phyloP scores from a whole-genome alignment of 1,140 invertebrate species.

The Zophobas atratus region DNA sequence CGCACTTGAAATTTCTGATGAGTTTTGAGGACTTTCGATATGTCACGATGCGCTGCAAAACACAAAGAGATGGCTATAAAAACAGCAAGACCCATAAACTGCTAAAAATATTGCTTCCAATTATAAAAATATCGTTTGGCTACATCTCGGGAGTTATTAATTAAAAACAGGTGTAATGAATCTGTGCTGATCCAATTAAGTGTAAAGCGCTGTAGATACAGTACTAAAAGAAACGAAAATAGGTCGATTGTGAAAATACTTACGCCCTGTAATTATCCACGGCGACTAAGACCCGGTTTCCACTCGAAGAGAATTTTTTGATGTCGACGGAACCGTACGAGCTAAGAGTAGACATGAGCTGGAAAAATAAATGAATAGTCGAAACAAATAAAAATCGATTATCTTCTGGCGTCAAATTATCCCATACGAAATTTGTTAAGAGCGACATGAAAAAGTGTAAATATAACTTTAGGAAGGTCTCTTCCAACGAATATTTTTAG shows the following conservation, averaged over 20 bases:
- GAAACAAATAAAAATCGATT: slow-evolving; percentile 29
- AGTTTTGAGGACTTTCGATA: slow-evolving; percentile 69
- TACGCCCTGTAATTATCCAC: slow-evolving; percentile 68
- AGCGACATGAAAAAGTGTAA: slow-evolving; percentile 50
- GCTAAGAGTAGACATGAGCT: slow-evolving; percentile 68
- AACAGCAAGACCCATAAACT: slow-evolving; percentile 2
- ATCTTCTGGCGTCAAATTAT: background rate
- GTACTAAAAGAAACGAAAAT: background rate
- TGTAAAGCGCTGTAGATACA: background rate
- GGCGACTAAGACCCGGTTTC: slow-evolving; percentile 65
- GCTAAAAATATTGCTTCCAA: slow-evolving; percentile 40
- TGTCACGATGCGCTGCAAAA: slow-evolving; percentile 70
- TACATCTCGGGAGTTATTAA: slow-evolving; percentile 46
- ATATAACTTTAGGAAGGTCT: slow-evolving; percentile 53
- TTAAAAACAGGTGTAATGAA: slow-evolving; percentile 51
- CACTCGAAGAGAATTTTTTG: slow-evolving; percentile 62
- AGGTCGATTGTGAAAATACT: slow-evolving; percentile 54
- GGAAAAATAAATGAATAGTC: slow-evolving; percentile 53
- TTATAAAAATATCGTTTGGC: slow-evolving; percentile 48
- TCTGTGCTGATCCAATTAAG: slow-evolving; percentile 14
- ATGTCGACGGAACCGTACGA: slow-evolving; percentile 68
- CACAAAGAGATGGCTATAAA: slow-evolving; percentile 44
- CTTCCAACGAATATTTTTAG: slow-evolving; percentile 51
- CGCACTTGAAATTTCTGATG: slow-evolving; percentile 69
- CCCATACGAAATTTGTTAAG: slow-evolving; percentile 18